These are phyloP conservation scores for Rhabdomys pumilio DNA, from an alignment of 2,797 vertebrate genomes.

Conservation along the genomic window DNA sequence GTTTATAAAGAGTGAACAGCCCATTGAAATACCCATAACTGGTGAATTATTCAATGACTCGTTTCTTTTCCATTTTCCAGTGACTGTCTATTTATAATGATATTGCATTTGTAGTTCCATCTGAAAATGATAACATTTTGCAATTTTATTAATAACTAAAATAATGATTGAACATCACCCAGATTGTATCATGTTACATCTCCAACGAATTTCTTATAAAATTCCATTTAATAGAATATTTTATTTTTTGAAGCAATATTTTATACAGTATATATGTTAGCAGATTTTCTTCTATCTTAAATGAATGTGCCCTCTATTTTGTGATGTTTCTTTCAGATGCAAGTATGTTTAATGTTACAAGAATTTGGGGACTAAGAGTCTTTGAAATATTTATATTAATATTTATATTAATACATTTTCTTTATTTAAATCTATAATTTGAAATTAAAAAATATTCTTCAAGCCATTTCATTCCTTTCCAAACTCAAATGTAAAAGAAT, in stretches of 20 bases:
- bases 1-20: conserved; percentile 73
- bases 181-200: conserved; percentile 72
- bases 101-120: conserved; percentile 80
- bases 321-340: conserved; percentile 60
- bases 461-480: conserved; percentile 8
- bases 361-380: not conserved
- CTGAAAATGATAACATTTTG: conserved; percentile 74
- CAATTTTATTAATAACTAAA: conserved; percentile 85
- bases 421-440: conserved; percentile 9
- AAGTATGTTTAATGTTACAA: conserved; percentile 68
- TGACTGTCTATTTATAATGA: conserved; percentile 82
- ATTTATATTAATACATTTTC: conserved; percentile 67
- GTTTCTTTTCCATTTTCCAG: conserved; percentile 77
- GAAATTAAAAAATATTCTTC: conserved; percentile 53
- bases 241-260: conserved; percentile 77
- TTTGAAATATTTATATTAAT: conserved; percentile 68
- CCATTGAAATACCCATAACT: conserved; percentile 74
- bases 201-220: conserved; percentile 73
- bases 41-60: conserved; percentile 80
- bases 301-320: conserved; percentile 55
- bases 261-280: conserved; percentile 22
- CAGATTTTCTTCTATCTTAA: conserved; percentile 65
- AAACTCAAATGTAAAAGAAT: conserved; percentile 21
- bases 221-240: conserved; percentile 74
- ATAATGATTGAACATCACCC: conserved; percentile 41